A percentile compares a stretch with the other conserved stretches of the same genome.
phyloP scores from a whole-genome alignment of 1,140 invertebrate genomes.

The Lithobius niger region DNA sequence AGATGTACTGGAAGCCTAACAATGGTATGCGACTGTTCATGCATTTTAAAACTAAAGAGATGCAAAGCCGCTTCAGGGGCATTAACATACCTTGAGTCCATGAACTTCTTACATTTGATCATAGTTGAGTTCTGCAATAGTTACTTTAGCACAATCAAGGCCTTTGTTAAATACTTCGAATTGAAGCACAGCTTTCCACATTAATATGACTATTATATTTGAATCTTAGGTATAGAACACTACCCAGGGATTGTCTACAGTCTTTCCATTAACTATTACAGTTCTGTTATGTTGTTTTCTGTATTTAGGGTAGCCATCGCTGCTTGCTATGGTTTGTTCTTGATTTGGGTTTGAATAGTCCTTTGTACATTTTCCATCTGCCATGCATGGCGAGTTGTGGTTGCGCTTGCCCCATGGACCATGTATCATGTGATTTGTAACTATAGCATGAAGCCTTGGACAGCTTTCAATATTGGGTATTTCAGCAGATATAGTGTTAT shows the following conservation, averaged over 20 bases:
- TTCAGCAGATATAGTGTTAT: slow-evolving; percentile 7
- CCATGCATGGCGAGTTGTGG: slow-evolving; percentile 15
- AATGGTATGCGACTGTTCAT: neutral
- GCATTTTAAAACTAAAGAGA: neutral
- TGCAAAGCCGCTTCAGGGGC: neutral
- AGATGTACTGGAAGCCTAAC: neutral
- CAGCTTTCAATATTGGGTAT: neutral
- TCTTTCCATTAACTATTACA: neutral
- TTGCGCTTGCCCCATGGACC: slow-evolving; percentile 17
- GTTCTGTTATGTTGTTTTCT: no score
- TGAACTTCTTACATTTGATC: neutral
- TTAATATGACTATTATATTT: neutral
- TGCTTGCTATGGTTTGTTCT: neutral
- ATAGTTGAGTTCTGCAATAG: neutral
- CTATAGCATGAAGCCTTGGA: neutral
- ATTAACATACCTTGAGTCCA: neutral
- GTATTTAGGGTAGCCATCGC: no score
- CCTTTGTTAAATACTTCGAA: neutral
- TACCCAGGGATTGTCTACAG: no score
- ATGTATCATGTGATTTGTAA: slow-evolving; percentile 15
- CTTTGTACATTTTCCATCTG: slow-evolving; percentile 15
- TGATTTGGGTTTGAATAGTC: slow-evolving; percentile 2
- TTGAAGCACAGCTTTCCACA: neutral
- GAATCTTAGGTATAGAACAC: no score
- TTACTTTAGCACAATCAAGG: neutral